Evolutionary conservation across 2,797 vertebrate species (phyloP), one percentile per base, ranked within the genome.

Genomic region (Geotrypetes seraphini): DNA sequence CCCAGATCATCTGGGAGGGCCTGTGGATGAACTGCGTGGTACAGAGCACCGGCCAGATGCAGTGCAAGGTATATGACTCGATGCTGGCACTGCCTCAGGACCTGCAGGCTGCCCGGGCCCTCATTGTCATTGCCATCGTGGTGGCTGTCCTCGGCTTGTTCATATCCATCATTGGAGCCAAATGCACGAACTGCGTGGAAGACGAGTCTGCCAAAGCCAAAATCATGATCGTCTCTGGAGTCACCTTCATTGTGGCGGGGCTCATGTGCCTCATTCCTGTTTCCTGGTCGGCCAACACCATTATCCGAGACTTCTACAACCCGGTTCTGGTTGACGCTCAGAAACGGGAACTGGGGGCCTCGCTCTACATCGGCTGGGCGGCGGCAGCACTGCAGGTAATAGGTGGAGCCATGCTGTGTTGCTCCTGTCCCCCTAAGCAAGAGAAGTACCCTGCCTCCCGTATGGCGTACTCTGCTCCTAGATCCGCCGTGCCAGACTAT

Each of bases 301-400:
- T 96, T 52, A 89, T 96, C 75, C 79, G 83, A 45, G 86, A 97
- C 53, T 97, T 97, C 81, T 97, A 97, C 79, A 95, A 85, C 66
- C 73, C 85, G 0, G 5, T 91, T 30, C 73, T 94, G 19, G 53
- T 74, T 0, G 84, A 91, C 0, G 29, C 90, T 0, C 87, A 87
- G 73, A 83, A 90, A 33, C 63, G 93, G 25, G 94, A 97, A 71
- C 74, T 97, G 53, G 94, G 93, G 2, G 69, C 90, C 0, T 83
- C 79, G 0, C 69, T 97, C 36, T 97, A 96, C 32, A 81, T 94
- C 17, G 92, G 94, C 55, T 97, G 91, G 91, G 91, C 84, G 0
- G 90, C 87, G 0, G 62, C 92, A 0, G 83, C 75, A 0, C 83
- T 97, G 29, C 75, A 89, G 39, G 24, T 96, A 10, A 67, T 95